Evolutionary conservation across 1,140 invertebrate genomes (phyloP), one percentile per base, ranked within the genome.

Genomic region (Nixonia krombeini): DNA sequence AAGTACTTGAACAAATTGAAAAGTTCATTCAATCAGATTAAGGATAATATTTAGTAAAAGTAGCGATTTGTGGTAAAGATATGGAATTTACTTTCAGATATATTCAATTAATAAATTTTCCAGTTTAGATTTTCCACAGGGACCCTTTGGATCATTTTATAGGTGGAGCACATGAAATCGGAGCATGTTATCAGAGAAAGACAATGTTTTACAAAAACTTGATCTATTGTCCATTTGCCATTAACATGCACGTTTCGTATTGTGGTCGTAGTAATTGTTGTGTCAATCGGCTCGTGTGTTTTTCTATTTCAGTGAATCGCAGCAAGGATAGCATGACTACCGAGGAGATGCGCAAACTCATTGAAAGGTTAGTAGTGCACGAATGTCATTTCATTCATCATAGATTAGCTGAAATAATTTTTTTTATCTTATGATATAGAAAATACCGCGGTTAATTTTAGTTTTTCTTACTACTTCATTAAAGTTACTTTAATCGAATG

Each of bases 261-360:
- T 82, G 78, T 84, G 69, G 79, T 81, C 70, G 83, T 78, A 73
- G 76, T 76, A 69, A 69, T 75, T 76, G 78, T 83, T 81, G 79
- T 83, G 74, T 78, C 74, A 83, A 78, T 79, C 62, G 84, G 81
- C 84, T 75, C 81, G 81, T 86, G 84, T 87, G 82, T 87, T 84
- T 79, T 76, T 81, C 73, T 88, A 87, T 91, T 92, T 87, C 91
- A 92, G 91, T 91, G 85, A 90, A 85, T 81, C 88, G 87, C 85
- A 85, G 85, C 86, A 94, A 94, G 92, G 93, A 94, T 90, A 92
- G 91, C 87, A 91, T 94, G 91, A 91, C 92, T 88, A 94, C 92
- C 86, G 94, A 95, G 88, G 94, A 95, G 90, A 95, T 95, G 92
- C 90, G 94, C 87, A 95, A 95, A 91, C 92, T 96, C 86, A 94